phyloP scores from a whole-genome alignment of 2,113 vertebrate genomes.

The Balaeniceps rex region DNA sequence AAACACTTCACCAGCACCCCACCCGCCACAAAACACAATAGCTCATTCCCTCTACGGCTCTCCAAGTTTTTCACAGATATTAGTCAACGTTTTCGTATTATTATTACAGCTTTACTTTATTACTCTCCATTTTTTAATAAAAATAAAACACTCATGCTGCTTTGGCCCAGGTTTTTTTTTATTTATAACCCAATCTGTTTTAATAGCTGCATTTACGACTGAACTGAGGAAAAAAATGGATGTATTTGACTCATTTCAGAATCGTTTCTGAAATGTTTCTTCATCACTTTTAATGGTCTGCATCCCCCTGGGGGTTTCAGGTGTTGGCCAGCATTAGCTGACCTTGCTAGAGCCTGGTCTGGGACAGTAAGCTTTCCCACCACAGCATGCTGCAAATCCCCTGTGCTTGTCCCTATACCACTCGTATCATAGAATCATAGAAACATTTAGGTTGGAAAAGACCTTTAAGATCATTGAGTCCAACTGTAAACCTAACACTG shows the following conservation, averaged over 20 bases:
- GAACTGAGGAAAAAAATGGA: background rate
- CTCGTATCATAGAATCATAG: accelerated
- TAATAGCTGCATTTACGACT: background rate
- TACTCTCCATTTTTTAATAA: conserved; percentile 31
- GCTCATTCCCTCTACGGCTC: background rate
- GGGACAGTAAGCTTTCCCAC: background rate
- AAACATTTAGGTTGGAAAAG: too few species aligned
- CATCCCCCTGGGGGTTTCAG: background rate
- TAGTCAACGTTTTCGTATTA: conserved; percentile 17
- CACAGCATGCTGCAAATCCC: background rate
- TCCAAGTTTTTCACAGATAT: conserved; percentile 47
- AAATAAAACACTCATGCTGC: background rate
- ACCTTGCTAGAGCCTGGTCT: background rate
- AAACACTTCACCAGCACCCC: conserved; percentile 50
- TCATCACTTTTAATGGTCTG: background rate
- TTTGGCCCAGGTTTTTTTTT: background rate
- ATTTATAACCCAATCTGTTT: conserved; percentile 11
- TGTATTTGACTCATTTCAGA: background rate
- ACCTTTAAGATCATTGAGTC: too few species aligned
- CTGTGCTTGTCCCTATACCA: background rate
- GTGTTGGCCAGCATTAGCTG: background rate
- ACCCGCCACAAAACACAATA: conserved; percentile 36
- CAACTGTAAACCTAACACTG: too few species aligned
- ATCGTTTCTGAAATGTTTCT: background rate
- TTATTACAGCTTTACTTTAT: conserved; percentile 47